A percentile compares a stretch with the other conserved stretches of the same genome.
Evolutionary conservation across 2,113 vertebrate species (phyloP).

Genomic region (Ancistrus triradiatus): DNA sequence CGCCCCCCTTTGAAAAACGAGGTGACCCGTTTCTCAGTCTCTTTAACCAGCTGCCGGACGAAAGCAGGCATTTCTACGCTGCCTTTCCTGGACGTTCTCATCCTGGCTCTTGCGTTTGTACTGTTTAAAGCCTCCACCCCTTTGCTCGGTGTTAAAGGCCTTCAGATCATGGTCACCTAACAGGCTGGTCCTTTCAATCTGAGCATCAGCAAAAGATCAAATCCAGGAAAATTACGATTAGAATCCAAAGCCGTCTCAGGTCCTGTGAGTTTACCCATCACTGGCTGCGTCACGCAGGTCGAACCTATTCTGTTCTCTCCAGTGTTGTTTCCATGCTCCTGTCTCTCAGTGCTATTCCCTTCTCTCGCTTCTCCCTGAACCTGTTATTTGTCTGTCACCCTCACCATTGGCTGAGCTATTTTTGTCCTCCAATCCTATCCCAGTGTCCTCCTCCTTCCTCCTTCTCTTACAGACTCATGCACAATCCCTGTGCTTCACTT

Average conservation of each 20-base stretch:
- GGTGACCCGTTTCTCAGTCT: constrained; percentile 71
- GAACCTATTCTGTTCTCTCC: constrained; percentile 15
- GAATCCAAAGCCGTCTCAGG: not conserved
- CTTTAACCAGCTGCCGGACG: constrained; percentile 70
- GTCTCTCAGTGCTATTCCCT: constrained; percentile 59
- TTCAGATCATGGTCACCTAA: constrained; percentile 34
- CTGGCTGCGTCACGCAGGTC: constrained; percentile 6
- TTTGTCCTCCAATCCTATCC: constrained; percentile 64
- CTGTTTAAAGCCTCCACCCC: constrained; percentile 39
- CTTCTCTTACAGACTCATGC: constrained; percentile 47
- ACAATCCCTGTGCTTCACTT: constrained; percentile 42
- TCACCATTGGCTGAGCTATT: constrained; percentile 70
- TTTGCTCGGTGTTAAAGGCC: constrained; percentile 22
- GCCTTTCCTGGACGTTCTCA: constrained; percentile 67
- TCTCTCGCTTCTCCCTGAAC: constrained; percentile 49
- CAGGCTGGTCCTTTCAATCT: constrained; percentile 25
- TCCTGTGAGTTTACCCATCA: constrained; percentile 17
- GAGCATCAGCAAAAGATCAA: constrained; percentile 16
- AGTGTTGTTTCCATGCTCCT: constrained; percentile 57
- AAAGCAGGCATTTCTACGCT: constrained; percentile 73
- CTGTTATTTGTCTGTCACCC: constrained; percentile 55
- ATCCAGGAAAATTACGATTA: constrained; percentile 12
- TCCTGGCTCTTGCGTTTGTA: constrained; percentile 40
- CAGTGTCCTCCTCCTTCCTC: constrained; percentile 23
- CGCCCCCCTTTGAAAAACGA: constrained; percentile 71